Conservation (phyloP, 2,888 invertebrate species). For the Agrotis exclamationis region DNA sequence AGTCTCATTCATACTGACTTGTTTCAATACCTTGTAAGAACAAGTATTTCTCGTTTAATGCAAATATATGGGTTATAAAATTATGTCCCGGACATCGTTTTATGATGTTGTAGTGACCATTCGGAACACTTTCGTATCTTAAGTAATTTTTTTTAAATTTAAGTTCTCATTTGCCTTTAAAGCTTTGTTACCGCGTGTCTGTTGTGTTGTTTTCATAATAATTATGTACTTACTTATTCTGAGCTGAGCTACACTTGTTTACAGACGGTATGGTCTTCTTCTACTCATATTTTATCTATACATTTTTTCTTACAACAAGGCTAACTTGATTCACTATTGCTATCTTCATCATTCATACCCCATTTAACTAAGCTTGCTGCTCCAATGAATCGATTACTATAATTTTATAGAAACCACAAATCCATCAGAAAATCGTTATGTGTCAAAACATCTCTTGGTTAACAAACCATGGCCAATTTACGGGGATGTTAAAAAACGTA, state of each 20-base stretch:
- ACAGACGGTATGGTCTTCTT: neutral
- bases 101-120: constrained; percentile 38
- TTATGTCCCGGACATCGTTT: constrained; percentile 48
- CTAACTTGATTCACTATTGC: neutral
- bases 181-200: too few species aligned
- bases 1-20: constrained; percentile 39
- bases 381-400: constrained; percentile 40
- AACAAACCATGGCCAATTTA: constrained; percentile 60
- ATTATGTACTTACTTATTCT: neutral
- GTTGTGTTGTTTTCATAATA: neutral
- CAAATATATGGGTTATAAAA: constrained; percentile 49
- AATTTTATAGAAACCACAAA: constrained; percentile 53
- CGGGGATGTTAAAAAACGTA: constrained; percentile 27
- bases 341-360: neutral
- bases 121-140: neutral
- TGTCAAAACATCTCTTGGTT: constrained; percentile 33
- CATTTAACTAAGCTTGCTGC: constrained; percentile 12
- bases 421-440: constrained; percentile 46
- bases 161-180: neutral
- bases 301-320: neutral
- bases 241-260: neutral
- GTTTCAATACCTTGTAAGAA: constrained; percentile 51
- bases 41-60: constrained; percentile 51
- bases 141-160: neutral
- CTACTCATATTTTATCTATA: neutral